These are phyloP conservation scores for Aplysia californica DNA, from an alignment of 1,140 invertebrate species.

Conservation along the genomic window DNA sequence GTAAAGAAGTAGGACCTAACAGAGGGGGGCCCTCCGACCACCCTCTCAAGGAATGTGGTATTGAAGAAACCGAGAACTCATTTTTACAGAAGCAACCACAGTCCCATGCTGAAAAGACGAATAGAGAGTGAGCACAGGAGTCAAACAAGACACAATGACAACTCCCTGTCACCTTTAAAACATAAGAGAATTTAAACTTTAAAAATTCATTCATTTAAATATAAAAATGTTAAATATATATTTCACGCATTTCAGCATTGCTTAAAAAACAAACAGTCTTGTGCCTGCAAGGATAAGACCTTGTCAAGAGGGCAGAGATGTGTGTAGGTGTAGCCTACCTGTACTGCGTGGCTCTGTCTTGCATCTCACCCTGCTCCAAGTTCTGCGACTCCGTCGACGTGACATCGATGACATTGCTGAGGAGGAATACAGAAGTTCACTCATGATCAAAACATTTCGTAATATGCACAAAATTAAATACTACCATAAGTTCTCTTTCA, in stretches of 20 bases:
- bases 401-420: slow-evolving; percentile 29
- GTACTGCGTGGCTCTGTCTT: slow-evolving; percentile 25
- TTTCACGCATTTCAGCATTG: too few relatives aligned
- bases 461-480: too few relatives aligned
- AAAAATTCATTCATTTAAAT: neutral
- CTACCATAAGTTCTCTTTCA: too few relatives aligned
- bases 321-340: slow-evolving; percentile 5
- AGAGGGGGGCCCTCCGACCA: too few relatives aligned
- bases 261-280: too few relatives aligned
- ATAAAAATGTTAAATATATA: neutral
- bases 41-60: too few relatives aligned
- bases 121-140: neutral
- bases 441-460: too few relatives aligned
- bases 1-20: too few relatives aligned
- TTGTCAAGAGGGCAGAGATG: neutral
- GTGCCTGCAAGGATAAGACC: neutral
- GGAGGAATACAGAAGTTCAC: neutral
- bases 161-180: too few relatives aligned
- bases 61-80: too few relatives aligned
- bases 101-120: neutral
- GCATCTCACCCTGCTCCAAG: slow-evolving; percentile 25
- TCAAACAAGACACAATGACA: too few relatives aligned
- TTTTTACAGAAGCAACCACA: neutral
- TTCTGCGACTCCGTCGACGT: slow-evolving; percentile 23
- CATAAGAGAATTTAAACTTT: neutral